Percentiles rank a stretch among this genome's conserved stretches.
These are phyloP conservation scores for Cynaeus angustus DNA, from an alignment of 2,888 invertebrate genomes.

Conservation along the genomic window DNA sequence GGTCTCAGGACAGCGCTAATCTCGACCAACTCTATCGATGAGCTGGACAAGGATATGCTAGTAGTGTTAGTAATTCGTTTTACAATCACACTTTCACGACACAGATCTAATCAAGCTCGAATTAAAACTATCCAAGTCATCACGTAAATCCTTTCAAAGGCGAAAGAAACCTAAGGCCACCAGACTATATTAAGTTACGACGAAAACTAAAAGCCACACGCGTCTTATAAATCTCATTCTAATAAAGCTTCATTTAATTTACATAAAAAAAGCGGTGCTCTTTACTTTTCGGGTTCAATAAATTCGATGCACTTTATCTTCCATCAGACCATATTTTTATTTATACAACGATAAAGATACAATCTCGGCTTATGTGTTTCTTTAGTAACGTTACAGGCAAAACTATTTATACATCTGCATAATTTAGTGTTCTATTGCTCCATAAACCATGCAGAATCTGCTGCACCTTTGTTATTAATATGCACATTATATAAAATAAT, in stretches of 20 bases:
- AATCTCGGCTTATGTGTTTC: neutral
- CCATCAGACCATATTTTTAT: too few species aligned
- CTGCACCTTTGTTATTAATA: constrained; percentile 24
- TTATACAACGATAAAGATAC: constrained; percentile 1
- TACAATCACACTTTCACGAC: constrained; percentile 33
- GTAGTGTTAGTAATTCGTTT: constrained; percentile 32
- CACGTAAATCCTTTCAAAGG: constrained; percentile 2
- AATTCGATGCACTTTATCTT: too few species aligned
- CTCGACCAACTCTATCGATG: constrained; percentile 53
- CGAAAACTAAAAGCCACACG: too few species aligned
- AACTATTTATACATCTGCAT: constrained; percentile 5
- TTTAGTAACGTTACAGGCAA: neutral
- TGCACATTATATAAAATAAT: constrained; percentile 29
- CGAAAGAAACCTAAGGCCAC: neutral
- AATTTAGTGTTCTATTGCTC: constrained; percentile 24
- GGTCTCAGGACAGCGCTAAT: constrained; percentile 60
- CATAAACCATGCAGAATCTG: constrained; percentile 4
- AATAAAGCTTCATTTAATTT: too few species aligned
- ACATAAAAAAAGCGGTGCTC: too few species aligned
- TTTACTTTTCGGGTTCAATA: too few species aligned
- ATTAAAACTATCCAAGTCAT: constrained; percentile 50
- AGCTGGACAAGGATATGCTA: constrained; percentile 57
- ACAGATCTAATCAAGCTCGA: constrained; percentile 54
- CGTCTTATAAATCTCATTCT: too few species aligned
- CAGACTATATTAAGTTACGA: constrained; percentile 6